Evolutionary conservation across 2,888 invertebrate genomes (phyloP), one percentile per base, ranked within the genome.

Genomic region (Eupithecia centaureata): DNA sequence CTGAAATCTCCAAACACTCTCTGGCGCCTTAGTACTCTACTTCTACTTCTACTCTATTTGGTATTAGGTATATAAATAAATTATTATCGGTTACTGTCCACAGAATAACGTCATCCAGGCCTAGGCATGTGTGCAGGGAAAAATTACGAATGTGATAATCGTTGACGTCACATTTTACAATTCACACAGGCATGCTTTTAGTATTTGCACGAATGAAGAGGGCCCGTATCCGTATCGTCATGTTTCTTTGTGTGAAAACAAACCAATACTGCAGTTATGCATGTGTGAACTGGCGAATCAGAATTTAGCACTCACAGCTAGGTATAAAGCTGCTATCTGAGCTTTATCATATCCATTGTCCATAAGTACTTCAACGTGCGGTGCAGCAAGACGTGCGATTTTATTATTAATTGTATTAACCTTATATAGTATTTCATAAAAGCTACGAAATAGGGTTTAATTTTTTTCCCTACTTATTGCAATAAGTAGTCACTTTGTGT

Each of bases 291-390:
- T 28, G n/a, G n/a, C 28, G 7, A 54, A 54, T 54, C 54, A 54
- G 54, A 28, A 28, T 28, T 54, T 27, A 30, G 27, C 54, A 54
- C 54, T n/a, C 15, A 28, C 54, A 28, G 28, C 2, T 54, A 28
- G 28, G 1, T 54, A 15, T 10, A 28, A 30, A 54, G 54, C 28
- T 28, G 15, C 15, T 54, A 28, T 54, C 52, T 30, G 28, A 54
- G 54, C 54, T 54, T 54, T 54, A 54, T 54, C 54, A 52, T 52
- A 15, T 28, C n/a, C 28, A 30, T 54, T n/a, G 54, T 8, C 54
- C 54, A 54, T 54, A 54, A 54, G n/a, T 28, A 42, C 28, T 15
- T 15, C 52, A 28, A 8, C n/a, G 8, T 5, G 54, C 28, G 27
- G 27, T 54, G 15, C 28, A 28, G 12, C 8, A 28, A 10, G 54